phyloP scores from a whole-genome alignment of 2,113 vertebrate genomes.

The Larimichthys polyactis region DNA sequence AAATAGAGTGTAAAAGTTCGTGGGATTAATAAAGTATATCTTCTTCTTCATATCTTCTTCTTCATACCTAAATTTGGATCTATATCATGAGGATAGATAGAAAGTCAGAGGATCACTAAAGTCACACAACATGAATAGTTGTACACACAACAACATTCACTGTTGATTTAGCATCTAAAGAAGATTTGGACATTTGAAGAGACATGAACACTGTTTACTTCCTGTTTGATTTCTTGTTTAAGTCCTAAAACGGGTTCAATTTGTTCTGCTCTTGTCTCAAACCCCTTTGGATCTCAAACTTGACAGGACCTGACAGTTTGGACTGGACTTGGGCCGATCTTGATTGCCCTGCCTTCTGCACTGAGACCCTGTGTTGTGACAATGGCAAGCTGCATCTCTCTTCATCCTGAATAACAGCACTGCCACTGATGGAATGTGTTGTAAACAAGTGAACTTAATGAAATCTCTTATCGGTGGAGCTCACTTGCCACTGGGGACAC shows the following conservation, averaged over 20 bases:
- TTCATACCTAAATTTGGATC: too few species aligned
- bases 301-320: background rate
- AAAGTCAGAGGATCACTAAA: too few species aligned
- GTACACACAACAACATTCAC: background rate
- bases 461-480: constrained; percentile 63
- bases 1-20: too few species aligned
- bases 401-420: constrained; percentile 39
- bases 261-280: background rate
- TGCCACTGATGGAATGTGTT: constrained; percentile 51
- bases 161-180: background rate
- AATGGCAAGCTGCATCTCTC: constrained; percentile 14
- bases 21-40: too few species aligned
- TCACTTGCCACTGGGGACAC: constrained; percentile 63
- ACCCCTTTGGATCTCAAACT: background rate
- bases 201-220: background rate
- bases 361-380: constrained; percentile 19
- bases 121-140: too few species aligned
- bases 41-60: too few species aligned
- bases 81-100: too few species aligned
- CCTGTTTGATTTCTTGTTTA: background rate
- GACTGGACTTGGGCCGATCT: background rate
- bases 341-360: background rate
- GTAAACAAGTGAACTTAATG: constrained; percentile 75
- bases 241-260: background rate
- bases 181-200: background rate